A percentile compares a stretch with the other conserved stretches of the same genome.
phyloP scores from a whole-genome alignment of 1,140 invertebrate genomes.

The Diploscapter pachys region DNA sequence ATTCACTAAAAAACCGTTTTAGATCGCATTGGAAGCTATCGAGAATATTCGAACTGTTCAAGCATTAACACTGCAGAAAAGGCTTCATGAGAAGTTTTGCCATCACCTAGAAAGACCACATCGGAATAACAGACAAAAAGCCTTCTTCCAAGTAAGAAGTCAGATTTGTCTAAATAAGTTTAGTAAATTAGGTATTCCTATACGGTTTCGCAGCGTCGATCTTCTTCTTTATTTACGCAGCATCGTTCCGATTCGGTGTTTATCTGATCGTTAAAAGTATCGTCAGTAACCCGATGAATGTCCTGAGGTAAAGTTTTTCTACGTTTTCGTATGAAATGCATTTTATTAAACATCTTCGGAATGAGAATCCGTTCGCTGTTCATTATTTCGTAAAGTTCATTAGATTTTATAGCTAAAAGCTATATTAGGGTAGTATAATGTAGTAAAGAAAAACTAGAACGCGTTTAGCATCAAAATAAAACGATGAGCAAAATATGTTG shows the following conservation, averaged over 20 bases:
- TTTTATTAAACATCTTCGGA: background rate
- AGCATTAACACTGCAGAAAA: conserved; percentile 26
- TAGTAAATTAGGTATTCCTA: conserved; percentile 27
- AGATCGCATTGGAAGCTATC: conserved; percentile 34
- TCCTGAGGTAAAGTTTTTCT: conserved; percentile 37
- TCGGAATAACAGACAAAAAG: conserved; percentile 25
- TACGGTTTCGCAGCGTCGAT: conserved; percentile 59
- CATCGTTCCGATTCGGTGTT: conserved; percentile 63
- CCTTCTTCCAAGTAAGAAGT: conserved; percentile 20
- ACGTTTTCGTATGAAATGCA: no score
- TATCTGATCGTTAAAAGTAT: conserved; percentile 57
- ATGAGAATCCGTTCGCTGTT: conserved; percentile 14
- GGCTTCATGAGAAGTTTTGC: conserved; percentile 31
- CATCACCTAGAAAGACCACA: conserved; percentile 20
- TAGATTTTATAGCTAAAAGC: conserved; percentile 36
- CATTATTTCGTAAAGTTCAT: background rate
- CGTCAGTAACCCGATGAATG: conserved; percentile 45
- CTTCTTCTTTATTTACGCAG: conserved; percentile 62
- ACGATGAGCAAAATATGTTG: no score
- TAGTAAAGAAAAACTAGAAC: conserved; percentile 32
- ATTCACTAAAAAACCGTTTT: conserved; percentile 50
- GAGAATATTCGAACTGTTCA: conserved; percentile 35
- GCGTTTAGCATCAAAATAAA: no score
- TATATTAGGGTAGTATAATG: conserved; percentile 56
- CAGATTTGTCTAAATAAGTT: no score